Percentiles rank a stretch among this genome's conserved stretches.
Conservation (phyloP, 2,113 vertebrate genomes). For the Crypturellus undulatus region DNA sequence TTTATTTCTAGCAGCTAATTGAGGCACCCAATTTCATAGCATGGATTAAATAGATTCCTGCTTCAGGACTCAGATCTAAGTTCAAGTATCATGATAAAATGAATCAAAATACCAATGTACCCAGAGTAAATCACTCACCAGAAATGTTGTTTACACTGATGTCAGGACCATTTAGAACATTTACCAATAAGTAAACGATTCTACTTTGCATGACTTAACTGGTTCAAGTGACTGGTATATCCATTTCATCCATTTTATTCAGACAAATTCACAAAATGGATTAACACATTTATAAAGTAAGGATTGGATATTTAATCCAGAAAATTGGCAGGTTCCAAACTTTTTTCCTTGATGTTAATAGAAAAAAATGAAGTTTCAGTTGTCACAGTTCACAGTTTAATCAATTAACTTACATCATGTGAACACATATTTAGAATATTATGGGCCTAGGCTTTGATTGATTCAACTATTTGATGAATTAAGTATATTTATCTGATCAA, state of each 20-base stretch:
- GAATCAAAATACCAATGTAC: conserved; percentile 24
- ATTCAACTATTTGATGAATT: conserved; percentile 15
- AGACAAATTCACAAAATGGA: background rate
- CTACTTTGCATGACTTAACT: background rate
- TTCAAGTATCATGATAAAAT: conserved; percentile 22
- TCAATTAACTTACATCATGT: background rate
- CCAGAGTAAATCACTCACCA: background rate
- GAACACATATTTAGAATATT: background rate
- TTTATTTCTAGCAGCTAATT: conserved; percentile 57
- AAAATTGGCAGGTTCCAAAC: background rate
- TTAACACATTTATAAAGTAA: background rate
- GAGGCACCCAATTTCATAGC: conserved; percentile 17
- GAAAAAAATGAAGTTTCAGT: background rate
- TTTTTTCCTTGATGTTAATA: background rate
- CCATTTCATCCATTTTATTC: background rate
- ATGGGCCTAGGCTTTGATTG: background rate
- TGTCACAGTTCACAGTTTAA: background rate
- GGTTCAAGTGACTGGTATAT: background rate
- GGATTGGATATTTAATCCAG: conserved; percentile 5
- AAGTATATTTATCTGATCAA: background rate
- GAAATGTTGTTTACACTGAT: background rate
- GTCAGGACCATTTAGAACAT: background rate
- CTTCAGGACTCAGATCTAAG: conserved; percentile 19
- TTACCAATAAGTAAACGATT: background rate
- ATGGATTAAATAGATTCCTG: conserved; percentile 40